phyloP scores from a whole-genome alignment of 2,797 vertebrate species.

The Coregonus sp. region DNA sequence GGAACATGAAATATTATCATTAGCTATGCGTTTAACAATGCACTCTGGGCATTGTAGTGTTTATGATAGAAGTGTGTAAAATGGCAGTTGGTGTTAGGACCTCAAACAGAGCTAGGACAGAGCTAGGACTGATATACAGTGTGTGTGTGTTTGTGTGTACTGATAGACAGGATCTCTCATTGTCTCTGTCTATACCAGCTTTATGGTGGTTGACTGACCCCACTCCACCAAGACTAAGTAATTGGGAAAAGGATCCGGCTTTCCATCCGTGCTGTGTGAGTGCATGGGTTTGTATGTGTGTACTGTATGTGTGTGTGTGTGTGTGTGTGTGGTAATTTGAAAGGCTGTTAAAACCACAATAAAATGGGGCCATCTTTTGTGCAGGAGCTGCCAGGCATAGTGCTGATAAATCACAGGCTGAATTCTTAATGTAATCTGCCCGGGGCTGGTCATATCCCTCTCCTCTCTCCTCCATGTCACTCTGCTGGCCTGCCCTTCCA shows the following conservation, averaged over 20 bases:
- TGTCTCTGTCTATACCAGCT: slow-evolving; percentile 9
- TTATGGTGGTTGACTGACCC: slow-evolving; percentile 1
- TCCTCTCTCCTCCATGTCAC: background rate
- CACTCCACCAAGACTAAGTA: background rate
- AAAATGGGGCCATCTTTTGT: slow-evolving; percentile 52
- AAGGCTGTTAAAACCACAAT: slow-evolving; percentile 44
- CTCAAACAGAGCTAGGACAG: background rate
- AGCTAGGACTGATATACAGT: background rate
- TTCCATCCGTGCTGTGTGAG: background rate
- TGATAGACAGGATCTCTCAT: background rate
- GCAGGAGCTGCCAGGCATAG: slow-evolving; percentile 55
- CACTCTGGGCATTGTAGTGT: slow-evolving; percentile 30
- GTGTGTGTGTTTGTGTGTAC: no score
- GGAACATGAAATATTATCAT: background rate
- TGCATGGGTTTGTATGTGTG: slow-evolving; percentile 1
- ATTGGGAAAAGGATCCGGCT: slow-evolving; percentile 1
- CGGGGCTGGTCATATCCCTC: slow-evolving; percentile 38
- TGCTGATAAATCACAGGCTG: slow-evolving; percentile 72
- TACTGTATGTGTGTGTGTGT: background rate
- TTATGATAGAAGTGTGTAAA: background rate
- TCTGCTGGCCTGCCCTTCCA: background rate
- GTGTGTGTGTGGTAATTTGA: slow-evolving; percentile 40
- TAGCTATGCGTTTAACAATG: slow-evolving; percentile 11
- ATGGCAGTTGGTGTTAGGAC: background rate
- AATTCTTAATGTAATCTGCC: slow-evolving; percentile 72